Percentiles rank a stretch among this genome's conserved stretches.
Conservation (phyloP, 2,888 invertebrate genomes). For the Eledone cirrhosa region DNA sequence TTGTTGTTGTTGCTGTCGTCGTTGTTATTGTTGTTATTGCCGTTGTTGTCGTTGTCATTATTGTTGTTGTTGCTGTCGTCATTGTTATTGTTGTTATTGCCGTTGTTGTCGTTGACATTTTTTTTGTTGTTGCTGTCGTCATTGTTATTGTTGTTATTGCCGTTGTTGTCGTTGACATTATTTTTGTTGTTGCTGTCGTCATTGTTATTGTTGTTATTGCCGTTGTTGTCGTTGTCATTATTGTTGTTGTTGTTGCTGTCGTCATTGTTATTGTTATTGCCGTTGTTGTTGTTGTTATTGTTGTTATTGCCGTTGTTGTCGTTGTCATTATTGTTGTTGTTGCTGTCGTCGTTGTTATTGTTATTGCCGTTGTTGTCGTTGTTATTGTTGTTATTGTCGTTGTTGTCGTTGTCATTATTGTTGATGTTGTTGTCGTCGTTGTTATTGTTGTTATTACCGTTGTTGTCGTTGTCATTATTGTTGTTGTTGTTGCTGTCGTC, state of each 20-base stretch:
- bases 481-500: too few relatives aligned
- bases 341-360: conserved; percentile 31
- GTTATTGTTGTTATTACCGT: background rate
- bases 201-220: conserved; percentile 32
- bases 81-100: conserved; percentile 28
- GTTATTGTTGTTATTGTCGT: conserved; percentile 32
- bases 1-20: too few relatives aligned
- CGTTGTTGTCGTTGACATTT: conserved; percentile 32
- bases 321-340: conserved; percentile 32
- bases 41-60: too few relatives aligned
- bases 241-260: conserved; percentile 30
- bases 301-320: conserved; percentile 28
- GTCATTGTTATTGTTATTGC: conserved; percentile 28
- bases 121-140: too few relatives aligned
- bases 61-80: background rate
- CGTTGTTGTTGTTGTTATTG: background rate
- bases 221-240: conserved; percentile 34
- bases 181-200: too few relatives aligned
- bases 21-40: too few relatives aligned
- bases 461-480: background rate
- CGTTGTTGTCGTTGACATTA: too few relatives aligned
- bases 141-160: too few relatives aligned
- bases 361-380: conserved; percentile 33
- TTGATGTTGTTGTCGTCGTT: conserved; percentile 24
- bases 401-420: conserved; percentile 31